Conservation (phyloP, 2,113 vertebrate genomes). For the Engystomops pustulosus region DNA sequence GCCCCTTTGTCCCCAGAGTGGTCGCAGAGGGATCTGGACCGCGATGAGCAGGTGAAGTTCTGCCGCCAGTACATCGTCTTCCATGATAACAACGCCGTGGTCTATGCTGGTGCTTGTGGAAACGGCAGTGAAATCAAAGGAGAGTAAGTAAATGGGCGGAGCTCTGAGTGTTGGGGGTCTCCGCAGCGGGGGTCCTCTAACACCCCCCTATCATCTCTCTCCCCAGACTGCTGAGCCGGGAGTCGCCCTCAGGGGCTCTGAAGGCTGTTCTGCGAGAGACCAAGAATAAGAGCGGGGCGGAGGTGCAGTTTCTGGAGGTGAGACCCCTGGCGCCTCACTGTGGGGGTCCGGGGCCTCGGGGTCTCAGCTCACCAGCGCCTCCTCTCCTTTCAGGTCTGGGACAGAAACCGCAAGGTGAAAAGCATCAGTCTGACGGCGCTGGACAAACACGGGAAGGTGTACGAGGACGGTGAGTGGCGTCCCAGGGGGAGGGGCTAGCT, state of each 20-base stretch:
- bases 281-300: constrained; percentile 78
- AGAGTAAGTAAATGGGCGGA: constrained; percentile 81
- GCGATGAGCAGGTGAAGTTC: constrained; percentile 88
- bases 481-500: neutral
- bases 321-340: constrained; percentile 9
- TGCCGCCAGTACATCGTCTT: constrained; percentile 95
- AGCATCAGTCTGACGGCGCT: constrained; percentile 87
- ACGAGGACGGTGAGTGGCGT: constrained; percentile 84
- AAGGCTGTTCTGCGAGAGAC: constrained; percentile 90
- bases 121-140: constrained; percentile 93
- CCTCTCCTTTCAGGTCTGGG: constrained; percentile 82
- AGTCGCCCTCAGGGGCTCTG: constrained; percentile 88
- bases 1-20: constrained; percentile 77
- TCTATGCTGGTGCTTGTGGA: constrained; percentile 87
- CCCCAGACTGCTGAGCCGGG: constrained; percentile 84
- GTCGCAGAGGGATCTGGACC: constrained; percentile 91
- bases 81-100: constrained; percentile 85
- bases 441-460: constrained; percentile 91
- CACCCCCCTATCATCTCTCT: no score
- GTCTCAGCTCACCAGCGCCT: neutral
- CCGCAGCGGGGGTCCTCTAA: no score
- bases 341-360: neutral
- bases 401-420: constrained; percentile 91
- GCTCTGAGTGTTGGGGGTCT: no score
- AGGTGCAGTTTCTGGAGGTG: constrained; percentile 94